Conservation (phyloP, 2,888 invertebrate species). For the Protodeltote pygarga region DNA sequence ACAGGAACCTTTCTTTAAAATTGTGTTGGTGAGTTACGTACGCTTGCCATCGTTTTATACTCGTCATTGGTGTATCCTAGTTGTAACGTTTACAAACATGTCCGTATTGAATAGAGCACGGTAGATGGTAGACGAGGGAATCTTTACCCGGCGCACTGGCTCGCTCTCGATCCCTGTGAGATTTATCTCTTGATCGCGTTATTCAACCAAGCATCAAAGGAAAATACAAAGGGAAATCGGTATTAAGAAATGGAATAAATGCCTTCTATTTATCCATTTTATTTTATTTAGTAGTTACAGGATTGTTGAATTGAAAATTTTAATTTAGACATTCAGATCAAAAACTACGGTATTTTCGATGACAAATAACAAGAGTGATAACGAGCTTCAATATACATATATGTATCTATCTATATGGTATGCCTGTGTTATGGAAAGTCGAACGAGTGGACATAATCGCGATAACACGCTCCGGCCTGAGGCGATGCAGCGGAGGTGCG, state of each 20-base stretch:
- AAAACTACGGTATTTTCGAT: conserved; percentile 7
- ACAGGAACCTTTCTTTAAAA: no score
- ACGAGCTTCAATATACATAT: conserved; percentile 10
- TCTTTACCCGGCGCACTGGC: conserved; percentile 67
- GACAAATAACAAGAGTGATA: conserved; percentile 13
- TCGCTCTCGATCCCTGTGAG: conserved; percentile 68
- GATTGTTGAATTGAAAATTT: conserved; percentile 53
- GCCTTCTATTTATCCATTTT: conserved; percentile 72
- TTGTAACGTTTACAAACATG: conserved; percentile 56
- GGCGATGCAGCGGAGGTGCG: conserved; percentile 63
- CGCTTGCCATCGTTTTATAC: background rate
- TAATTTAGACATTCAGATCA: conserved; percentile 3
- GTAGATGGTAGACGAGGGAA: conserved; percentile 57
- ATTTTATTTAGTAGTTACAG: conserved; percentile 65
- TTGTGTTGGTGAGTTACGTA: no score
- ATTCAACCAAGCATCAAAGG: conserved; percentile 82
- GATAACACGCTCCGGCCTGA: conserved; percentile 59
- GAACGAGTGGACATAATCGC: conserved; percentile 55
- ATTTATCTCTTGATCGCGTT: conserved; percentile 84
- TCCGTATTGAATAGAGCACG: conserved; percentile 65
- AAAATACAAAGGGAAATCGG: conserved; percentile 73
- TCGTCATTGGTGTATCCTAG: conserved; percentile 12
- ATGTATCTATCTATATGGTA: conserved; percentile 31
- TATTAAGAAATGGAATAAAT: conserved; percentile 73
- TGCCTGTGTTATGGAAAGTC: conserved; percentile 42